Base-by-base conservation (phyloP, 1,140 invertebrate genomes). In the Eueides isabella region DNA sequence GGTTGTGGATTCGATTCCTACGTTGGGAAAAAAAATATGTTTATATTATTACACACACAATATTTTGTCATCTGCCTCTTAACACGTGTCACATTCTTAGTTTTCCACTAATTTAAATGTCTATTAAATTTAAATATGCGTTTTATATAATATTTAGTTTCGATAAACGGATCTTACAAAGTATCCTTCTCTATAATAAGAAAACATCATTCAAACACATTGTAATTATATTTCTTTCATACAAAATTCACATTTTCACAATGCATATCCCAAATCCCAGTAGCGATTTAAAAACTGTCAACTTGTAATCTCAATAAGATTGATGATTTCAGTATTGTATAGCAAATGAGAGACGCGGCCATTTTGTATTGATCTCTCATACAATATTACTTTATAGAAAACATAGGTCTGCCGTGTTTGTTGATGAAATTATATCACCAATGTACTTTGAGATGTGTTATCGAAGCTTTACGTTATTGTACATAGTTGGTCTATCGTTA, bases 201-300 rank as follows among this genome's bases (percentile, higher is more conserved):
- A 5, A 38, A 38, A 38, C 35, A 16, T 38, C 35, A 38, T 14
- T 16, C 35, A 55, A 14, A 11, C 11, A 55, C 48, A 1, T 14
- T 26, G 48, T 55, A 55, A 55, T 55, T 55, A 55, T 55, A 63
- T 29, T 63, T 62, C 35, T 61, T 69, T 62, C 66, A 55, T 16
- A 30, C 29, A 62, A 62, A 29, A 62, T 29, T 61, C 35, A 66
- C 29, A 48, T 66, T 69, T 70, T 61, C 35, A 66, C 29, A 48
- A 61, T 69, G 66, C 44, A 73, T 68, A 64, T 72, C 62, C 62
- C 62, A 66, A 76, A 79, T 79, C 69, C 65, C 69, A n/a, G 48
- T 71, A 68, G 61, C 74, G 75, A 80, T 79, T 76, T 79, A 72
- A 66, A 77, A 80, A 65, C 63, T 35, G 78, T 80, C 78, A 77